Evolutionary conservation across 2,797 vertebrate species (phyloP), one percentile per base, ranked within the genome.

Genomic region (Neosalanx taihuensis): DNA sequence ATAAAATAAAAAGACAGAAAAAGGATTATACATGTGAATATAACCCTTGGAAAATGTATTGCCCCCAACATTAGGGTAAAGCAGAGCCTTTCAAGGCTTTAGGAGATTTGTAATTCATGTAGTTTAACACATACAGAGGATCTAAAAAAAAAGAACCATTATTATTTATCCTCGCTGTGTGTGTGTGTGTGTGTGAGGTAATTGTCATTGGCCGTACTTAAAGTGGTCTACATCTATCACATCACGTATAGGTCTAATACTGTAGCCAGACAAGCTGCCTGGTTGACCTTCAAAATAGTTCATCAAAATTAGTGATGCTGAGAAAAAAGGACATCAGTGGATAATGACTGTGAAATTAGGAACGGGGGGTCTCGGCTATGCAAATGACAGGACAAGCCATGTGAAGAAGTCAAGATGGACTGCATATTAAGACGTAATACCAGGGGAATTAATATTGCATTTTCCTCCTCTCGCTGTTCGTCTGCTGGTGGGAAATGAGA

Each of bases 281-380:
- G 66, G 79, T 92, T 95, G 95, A 98, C 96, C 96, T 98, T 98
- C 96, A 97, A 91, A 94, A 96, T 96, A 95, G 93, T 96, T 97
- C 93, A 94, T 97, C 94, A 96, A 97, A 96, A 96, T 97, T 97
- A 96, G 95, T 94, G 91, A 95, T 94, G 95, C 95, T 93, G 91
- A 94, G 93, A 94, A 94, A 93, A 93, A 94, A 92, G 93, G 94
- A 95, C 95, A 94, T 95, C 92, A 92, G 92, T 94, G 95, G 95
- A 97, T 98, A 98, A 98, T 96, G 95, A 97, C 94, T 97, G 96
- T 97, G 95, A 98, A 98, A 98, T 98, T 95, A 96, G 94, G 94
- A 94, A 94, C 89, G 92, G 93, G 93, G 93, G 94, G 93, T 91
- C 87, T 89, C 90, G 88, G 85, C 92, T 95, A 94, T 95, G 95